Percentiles rank a stretch among this genome's conserved stretches.
phyloP scores from a whole-genome alignment of 2,797 vertebrate genomes.

The Lates japonicus region DNA sequence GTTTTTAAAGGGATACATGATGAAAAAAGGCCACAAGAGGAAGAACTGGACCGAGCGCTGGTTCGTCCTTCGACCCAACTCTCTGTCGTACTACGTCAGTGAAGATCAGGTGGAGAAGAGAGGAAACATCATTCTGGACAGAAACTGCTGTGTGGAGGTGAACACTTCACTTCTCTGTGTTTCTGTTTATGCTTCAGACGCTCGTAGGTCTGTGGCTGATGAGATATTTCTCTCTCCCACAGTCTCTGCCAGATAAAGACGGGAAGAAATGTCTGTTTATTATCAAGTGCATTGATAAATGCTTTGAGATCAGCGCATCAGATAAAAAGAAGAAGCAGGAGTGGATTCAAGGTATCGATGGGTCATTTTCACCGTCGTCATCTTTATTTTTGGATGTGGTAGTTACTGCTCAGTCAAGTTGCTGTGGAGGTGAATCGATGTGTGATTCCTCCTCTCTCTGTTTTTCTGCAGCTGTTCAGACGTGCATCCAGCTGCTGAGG shows the following conservation, averaged over 20 bases:
- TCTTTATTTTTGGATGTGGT: not conserved
- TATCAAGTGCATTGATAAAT: slow-evolving; percentile 93
- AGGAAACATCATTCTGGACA: slow-evolving; percentile 91
- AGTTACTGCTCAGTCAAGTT: not conserved
- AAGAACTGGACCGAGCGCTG: slow-evolving; percentile 99
- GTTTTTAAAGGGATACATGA: slow-evolving; percentile 92
- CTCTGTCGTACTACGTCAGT: slow-evolving; percentile 92
- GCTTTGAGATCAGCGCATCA: slow-evolving; percentile 95
- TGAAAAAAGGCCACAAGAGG: slow-evolving; percentile 96
- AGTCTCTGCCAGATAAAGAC: slow-evolving; percentile 96
- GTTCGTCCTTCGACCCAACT: slow-evolving; percentile 92
- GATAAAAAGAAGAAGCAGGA: slow-evolving; percentile 99
- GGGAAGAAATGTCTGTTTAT: slow-evolving; percentile 96
- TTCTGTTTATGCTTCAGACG: not conserved
- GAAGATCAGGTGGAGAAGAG: slow-evolving; percentile 95
- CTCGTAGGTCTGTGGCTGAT: no score
- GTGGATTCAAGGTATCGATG: slow-evolving; percentile 94
- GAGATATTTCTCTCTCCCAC: slow-evolving; percentile 39
- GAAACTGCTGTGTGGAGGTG: slow-evolving; percentile 94
- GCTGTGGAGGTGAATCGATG: not conserved
- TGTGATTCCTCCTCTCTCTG: not conserved
- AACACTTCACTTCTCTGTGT: slow-evolving; percentile 22
- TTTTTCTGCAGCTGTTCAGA: slow-evolving; percentile 89
- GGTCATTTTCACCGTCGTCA: not conserved
- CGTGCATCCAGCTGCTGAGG: slow-evolving; percentile 88